Evolutionary conservation across 2,113 vertebrate genomes (phyloP), one percentile per base, ranked within the genome.

Genomic region (Piaya cayana): DNA sequence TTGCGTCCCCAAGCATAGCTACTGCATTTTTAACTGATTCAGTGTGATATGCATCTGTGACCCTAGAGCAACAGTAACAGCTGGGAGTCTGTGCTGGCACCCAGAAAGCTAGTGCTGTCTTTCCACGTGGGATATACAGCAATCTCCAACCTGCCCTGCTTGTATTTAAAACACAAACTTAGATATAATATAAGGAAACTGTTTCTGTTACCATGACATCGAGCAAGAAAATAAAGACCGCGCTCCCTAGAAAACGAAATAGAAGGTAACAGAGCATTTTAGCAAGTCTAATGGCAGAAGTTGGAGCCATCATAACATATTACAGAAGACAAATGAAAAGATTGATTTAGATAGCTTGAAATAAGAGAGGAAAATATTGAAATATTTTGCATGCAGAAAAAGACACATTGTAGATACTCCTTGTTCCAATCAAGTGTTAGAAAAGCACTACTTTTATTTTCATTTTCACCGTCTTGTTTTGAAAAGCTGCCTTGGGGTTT

Each of bases 201-300:
- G 50, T 94, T 96, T 86, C 94, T 94, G 97, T 97, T 97, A 96
- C 97, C 94, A 95, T 97, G 95, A 93, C 97, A 95, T 88, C 53
- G 42, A 90, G 78, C 72, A 88, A 82, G 82, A 95, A 97, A 94
- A 95, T 82, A 96, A 97, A 97, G 72, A 91, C 69, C 83, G 67
- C 0, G 2, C 59, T 96, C 78, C 84, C 93, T 58, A 56, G 69
- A 92, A 97, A 95, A 94, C 60, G 18, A 89, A 90, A 91, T 87
- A 71, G 62, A 93, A 79, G 80, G 88, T 87, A 95, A 94, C 74
- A 62, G 86, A 93, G 82, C 27, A 2, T 86, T 96, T 97, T 95
- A 96, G 91, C 93, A 96, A 95, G 94, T 96, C 90, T 96, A 92
- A 94, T 88, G 63, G 85, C 86, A 88, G 84, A 92, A 96, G 36